Evolutionary conservation across 2,113 vertebrate species (phyloP).

Genomic region (Mobula birostris): DNA sequence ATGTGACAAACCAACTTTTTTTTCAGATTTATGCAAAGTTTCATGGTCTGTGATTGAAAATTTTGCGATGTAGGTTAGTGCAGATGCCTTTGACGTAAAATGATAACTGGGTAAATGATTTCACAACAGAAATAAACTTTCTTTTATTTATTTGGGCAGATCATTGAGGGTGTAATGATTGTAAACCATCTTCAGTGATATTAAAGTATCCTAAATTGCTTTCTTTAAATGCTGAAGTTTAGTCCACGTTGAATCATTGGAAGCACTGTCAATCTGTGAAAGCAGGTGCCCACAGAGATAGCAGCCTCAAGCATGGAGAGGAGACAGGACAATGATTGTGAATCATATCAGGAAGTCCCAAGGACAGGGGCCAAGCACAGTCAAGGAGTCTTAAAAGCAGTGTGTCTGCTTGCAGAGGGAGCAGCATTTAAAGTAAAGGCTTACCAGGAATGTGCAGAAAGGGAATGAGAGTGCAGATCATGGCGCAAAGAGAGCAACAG

Average conservation of each 20-base stretch:
- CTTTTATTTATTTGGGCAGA: not conserved
- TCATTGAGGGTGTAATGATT: not conserved
- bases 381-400: too few species aligned
- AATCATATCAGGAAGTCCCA: too few species aligned
- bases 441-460: too few species aligned
- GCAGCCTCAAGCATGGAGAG: too few species aligned
- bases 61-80: not conserved
- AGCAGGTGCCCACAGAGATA: too few species aligned
- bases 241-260: not conserved
- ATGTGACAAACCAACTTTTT: not conserved
- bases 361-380: too few species aligned
- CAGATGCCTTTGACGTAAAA: not conserved
- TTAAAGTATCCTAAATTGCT: not conserved
- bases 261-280: not conserved
- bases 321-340: too few species aligned
- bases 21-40: not conserved
- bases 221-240: not conserved
- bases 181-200: not conserved
- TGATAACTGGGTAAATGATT: not conserved
- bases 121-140: not conserved
- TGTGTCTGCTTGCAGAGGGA: too few species aligned
- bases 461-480: too few species aligned
- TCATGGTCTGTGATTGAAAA: not conserved
- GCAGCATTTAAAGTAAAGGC: too few species aligned
- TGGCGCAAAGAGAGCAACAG: too few species aligned